phyloP scores from a whole-genome alignment of 1,140 invertebrate genomes.

The Vollenhovia emeryi region DNA sequence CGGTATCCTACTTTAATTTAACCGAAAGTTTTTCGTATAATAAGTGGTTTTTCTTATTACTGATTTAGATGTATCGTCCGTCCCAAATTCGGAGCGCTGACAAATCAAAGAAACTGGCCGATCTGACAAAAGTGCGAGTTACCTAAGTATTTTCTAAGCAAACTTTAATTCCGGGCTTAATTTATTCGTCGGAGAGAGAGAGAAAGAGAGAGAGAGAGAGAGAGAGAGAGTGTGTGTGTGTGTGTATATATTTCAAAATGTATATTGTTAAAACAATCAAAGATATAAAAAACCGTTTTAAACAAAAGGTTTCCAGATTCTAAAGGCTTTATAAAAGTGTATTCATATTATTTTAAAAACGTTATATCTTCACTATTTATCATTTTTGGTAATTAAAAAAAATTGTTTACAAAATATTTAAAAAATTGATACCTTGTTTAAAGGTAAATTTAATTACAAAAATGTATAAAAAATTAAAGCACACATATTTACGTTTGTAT shows the following conservation, averaged over 20 bases:
- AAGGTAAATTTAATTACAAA: not conserved
- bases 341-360: not conserved
- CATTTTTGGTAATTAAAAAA: not conserved
- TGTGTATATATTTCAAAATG: not conserved
- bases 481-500: not conserved
- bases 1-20: slow-evolving; percentile 17
- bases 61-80: not conserved
- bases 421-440: not conserved
- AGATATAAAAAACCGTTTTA: not conserved
- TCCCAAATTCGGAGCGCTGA: not conserved
- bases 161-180: not conserved
- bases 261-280: not conserved
- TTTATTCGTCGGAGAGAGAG: not conserved
- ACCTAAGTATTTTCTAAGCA: not conserved
- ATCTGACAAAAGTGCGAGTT: not conserved
- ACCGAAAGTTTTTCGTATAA: not conserved
- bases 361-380: not conserved
- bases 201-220: no score
- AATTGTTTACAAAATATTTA: not conserved
- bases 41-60: slow-evolving; percentile 36
- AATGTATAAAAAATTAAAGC: not conserved
- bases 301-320: not conserved
- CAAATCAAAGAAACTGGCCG: not conserved
- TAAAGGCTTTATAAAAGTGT: not conserved
- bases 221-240: not conserved